Conservation (phyloP, 2,113 vertebrate genomes). For the Corythoichthys haematopterus region DNA sequence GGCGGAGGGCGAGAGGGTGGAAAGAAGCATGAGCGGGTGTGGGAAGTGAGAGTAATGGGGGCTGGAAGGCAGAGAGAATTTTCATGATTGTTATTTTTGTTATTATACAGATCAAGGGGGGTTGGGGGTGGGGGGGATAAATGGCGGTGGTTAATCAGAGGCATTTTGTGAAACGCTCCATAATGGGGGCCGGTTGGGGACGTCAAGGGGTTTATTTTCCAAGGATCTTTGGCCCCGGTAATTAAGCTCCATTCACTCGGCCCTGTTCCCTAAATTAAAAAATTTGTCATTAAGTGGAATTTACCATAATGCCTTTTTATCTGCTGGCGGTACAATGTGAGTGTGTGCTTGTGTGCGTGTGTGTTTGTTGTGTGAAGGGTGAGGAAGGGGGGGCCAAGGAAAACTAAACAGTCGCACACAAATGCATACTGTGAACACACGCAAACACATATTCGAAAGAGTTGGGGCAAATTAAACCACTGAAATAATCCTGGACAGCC, state of each 20-base stretch:
- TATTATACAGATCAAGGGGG: constrained; percentile 70
- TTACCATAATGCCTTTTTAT: constrained; percentile 99
- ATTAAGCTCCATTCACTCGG: constrained; percentile 96
- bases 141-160: constrained; percentile 61
- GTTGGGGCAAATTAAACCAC: constrained; percentile 91
- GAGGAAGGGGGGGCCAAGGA: constrained; percentile 37
- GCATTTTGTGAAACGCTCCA: constrained; percentile 59
- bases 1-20: constrained; percentile 51
- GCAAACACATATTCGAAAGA: constrained; percentile 62
- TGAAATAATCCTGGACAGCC: constrained; percentile 88
- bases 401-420: constrained; percentile 41
- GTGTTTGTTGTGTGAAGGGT: constrained; percentile 26
- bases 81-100: constrained; percentile 77
- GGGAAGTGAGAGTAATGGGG: constrained; percentile 61
- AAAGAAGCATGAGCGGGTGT: constrained; percentile 25
- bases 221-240: constrained; percentile 86
- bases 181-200: constrained; percentile 64
- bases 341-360: constrained; percentile 7
- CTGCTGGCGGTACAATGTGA: constrained; percentile 90
- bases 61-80: constrained; percentile 87
- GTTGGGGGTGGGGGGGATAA: constrained; percentile 52
- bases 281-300: constrained; percentile 99
- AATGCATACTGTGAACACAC: constrained; percentile 21
- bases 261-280: constrained; percentile 97
- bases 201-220: constrained; percentile 73